These are phyloP conservation scores for Microtus agrestis DNA, from an alignment of 2,797 vertebrate genomes.

Conservation along the genomic window DNA sequence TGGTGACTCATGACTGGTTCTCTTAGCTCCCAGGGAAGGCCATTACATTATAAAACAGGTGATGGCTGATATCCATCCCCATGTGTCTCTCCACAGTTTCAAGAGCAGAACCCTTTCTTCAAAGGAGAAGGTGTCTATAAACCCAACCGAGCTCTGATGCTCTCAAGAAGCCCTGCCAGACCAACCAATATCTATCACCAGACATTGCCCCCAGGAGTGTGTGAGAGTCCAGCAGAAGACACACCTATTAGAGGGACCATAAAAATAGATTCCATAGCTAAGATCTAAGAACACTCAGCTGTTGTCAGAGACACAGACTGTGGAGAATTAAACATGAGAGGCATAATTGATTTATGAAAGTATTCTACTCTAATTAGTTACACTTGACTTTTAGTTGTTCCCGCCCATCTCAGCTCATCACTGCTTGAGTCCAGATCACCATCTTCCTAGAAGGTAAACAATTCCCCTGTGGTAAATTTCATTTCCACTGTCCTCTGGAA, in stretches of 20 bases:
- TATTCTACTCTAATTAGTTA: neutral
- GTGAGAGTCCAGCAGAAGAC: neutral
- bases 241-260: neutral
- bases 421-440: neutral
- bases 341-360: neutral
- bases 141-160: neutral
- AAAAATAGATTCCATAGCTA: neutral
- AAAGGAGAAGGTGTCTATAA: neutral
- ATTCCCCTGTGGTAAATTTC: neutral
- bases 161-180: neutral
- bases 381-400: neutral
- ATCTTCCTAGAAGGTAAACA: neutral
- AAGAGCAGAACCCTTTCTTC: neutral
- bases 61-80: neutral
- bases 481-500: neutral
- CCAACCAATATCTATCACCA: neutral
- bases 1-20: neutral
- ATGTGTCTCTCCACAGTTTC: neutral
- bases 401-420: neutral
- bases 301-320: slow-evolving; percentile 13
- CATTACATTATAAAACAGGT: neutral
- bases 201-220: neutral
- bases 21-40: neutral
- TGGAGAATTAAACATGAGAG: neutral
- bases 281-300: neutral